Conservation (phyloP, 2,888 invertebrate species). For the Cheilosia variabilis region DNA sequence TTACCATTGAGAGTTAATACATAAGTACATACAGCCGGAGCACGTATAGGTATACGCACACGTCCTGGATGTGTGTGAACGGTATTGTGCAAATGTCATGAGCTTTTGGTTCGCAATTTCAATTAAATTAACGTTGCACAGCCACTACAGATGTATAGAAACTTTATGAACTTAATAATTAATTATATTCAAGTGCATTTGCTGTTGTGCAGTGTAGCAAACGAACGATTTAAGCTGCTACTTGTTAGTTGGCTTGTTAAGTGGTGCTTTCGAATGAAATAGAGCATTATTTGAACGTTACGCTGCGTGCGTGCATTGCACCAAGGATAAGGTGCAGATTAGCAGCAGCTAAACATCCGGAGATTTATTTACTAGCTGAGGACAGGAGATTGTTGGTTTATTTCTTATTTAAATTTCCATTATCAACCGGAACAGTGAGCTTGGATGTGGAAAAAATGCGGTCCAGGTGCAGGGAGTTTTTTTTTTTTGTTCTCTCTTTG, state of each 20-base stretch:
- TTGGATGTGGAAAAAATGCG: no score
- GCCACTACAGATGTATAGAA: slow-evolving; percentile 40
- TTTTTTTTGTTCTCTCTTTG: no score
- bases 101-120: slow-evolving; percentile 37
- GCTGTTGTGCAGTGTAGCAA: slow-evolving; percentile 20
- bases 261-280: slow-evolving; percentile 30
- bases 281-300: background rate
- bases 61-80: background rate
- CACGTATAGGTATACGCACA: background rate
- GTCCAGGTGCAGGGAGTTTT: no score
- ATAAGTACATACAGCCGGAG: background rate
- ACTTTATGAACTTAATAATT: slow-evolving; percentile 56
- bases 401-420: no score
- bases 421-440: no score
- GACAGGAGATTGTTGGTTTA: no score
- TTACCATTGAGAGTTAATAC: background rate
- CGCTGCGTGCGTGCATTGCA: background rate
- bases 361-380: background rate
- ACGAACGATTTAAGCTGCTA: slow-evolving; percentile 29
- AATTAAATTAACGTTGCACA: slow-evolving; percentile 51
- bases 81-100: slow-evolving; percentile 30
- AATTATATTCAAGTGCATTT: slow-evolving; percentile 51
- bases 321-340: background rate
- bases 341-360: slow-evolving; percentile 4
- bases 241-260: slow-evolving; percentile 36